Base-by-base conservation (phyloP, 2,888 invertebrate genomes). In the Hypsopygia costalis region DNA sequence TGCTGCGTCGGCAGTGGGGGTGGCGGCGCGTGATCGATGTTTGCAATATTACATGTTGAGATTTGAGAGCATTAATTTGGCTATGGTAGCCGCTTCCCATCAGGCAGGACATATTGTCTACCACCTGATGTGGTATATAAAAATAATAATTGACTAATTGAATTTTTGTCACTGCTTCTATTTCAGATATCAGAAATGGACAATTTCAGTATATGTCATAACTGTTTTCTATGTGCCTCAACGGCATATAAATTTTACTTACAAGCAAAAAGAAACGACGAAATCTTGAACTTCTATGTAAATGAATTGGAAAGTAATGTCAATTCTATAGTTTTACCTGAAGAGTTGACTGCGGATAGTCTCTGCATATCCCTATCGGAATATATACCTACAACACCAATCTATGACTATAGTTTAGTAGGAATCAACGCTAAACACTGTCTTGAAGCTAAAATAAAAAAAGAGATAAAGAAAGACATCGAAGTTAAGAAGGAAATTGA, bases 211-310 rank as follows among this genome's bases (percentile, higher is more conserved):
- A 61, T 81, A 0, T 88, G 87, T 40, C 43, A 67, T 0, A 58
- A 70, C 21, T 88, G 87, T 42, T 81, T 82, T 32, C 49, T 55
- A 11, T 50, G 57, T 10, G 80, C 85, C 3, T 70, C 71, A 1
- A 47, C 57, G 29, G 76, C 81, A 2, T 81, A 81, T 41, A 78
- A 81, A 41, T 86, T 88, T 46, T 76, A 69, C 43, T 47, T 71
- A 4, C 51, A 64, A 36, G 52, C 69, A 0, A 69, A 69, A 50
- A 48, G 59, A 0, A 80, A 67, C 40, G 58, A 78, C 35, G 70
- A 77, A 45, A 58, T 82, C 1, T 52, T 86, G 0, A 52, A 70
- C 6, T 72, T 65, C 46, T 85, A 81, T 42, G 55, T 69, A 0
- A 57, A 74, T 10, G 65, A 73, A 49, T 46, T 87, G 0, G 44